Percentiles rank a stretch among this genome's conserved stretches.
phyloP scores from a whole-genome alignment of 2,888 invertebrate genomes.

The Mythimna impura region DNA sequence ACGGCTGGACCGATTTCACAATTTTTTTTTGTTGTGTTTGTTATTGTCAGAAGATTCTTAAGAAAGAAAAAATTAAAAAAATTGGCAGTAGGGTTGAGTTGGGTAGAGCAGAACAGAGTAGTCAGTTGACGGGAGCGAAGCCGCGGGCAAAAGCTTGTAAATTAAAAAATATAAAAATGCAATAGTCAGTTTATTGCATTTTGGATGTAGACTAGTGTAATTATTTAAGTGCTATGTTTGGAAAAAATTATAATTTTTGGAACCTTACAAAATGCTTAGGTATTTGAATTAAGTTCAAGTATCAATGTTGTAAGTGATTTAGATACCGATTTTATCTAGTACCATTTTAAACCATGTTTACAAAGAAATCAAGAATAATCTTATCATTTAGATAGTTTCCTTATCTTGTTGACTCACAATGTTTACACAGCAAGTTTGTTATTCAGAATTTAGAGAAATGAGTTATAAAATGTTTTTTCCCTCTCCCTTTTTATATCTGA shows the following conservation, averaged over 20 bases:
- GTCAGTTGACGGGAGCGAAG: too few species aligned
- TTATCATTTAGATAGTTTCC: slow-evolving; percentile 46
- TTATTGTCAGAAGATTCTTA: too few species aligned
- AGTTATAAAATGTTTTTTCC: background rate
- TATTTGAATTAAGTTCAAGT: background rate
- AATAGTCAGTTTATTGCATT: too few species aligned
- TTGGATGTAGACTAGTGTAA: background rate
- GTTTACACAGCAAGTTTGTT: slow-evolving; percentile 18
- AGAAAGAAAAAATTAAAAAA: too few species aligned
- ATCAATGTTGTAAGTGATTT: background rate
- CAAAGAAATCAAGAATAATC: slow-evolving; percentile 44
- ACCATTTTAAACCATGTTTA: slow-evolving; percentile 7
- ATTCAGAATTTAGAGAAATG: background rate
- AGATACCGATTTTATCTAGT: slow-evolving; percentile 5
- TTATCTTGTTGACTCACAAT: slow-evolving; percentile 41
- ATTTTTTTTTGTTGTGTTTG: too few species aligned
- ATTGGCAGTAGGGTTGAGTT: too few species aligned
- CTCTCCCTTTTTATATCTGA: too few species aligned
- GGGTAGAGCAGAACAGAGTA: too few species aligned
- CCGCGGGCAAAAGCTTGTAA: too few species aligned
- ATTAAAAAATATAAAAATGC: too few species aligned
- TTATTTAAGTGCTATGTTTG: background rate
- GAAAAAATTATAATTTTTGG: background rate
- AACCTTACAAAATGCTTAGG: background rate
- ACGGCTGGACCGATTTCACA: too few species aligned